Base-by-base conservation (phyloP, 1,140 invertebrate genomes). In the Dreissena rostriformis region DNA sequence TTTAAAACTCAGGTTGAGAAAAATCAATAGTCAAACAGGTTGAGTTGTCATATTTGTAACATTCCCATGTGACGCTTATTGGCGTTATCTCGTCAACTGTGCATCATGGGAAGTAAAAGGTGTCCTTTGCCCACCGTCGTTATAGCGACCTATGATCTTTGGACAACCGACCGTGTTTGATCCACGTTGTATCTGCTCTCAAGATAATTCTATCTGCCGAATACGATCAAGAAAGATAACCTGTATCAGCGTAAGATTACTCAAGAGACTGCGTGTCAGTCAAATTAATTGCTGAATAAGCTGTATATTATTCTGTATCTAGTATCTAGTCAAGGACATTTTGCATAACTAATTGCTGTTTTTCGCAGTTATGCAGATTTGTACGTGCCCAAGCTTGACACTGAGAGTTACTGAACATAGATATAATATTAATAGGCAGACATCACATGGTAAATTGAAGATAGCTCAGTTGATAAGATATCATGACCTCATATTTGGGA, bases 121-220 rank as follows among this genome's bases (percentile, higher is more conserved):
- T 65, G 68, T 73, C 66, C 8, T 24, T 39, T 65, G 57, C 26
- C 52, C 68, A 73, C 55, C 14, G 57, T 81, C 79, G n/a, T 68
- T 29, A 73, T 72, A 22, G 39, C 79, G 49, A 81, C 79, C 28
- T 65, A 39, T 53, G 70, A 81, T 73, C 79, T 73, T 81, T 73
- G 39, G 24, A 65, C n/a, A 29, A 24, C 29, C 73, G 52, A 71
- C 17, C 39, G 68, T 73, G 79, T 63, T 73, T 73, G 67, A 53
- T 72, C 53, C 22, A 28, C 2, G 68, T 57, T 17, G 12, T 73
- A 66, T 73, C 79, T 71, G 22, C 26, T n/a, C 70, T 73, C 12
- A 73, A 73, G 68, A 81, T 72, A 63, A 73, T 61, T 26, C 26
- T 49, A 61, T 81, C 28, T n/a, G 26, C 26, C 28, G 19, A 63